phyloP scores from a whole-genome alignment of 2,113 vertebrate genomes.

The Varanus komodoensis region DNA sequence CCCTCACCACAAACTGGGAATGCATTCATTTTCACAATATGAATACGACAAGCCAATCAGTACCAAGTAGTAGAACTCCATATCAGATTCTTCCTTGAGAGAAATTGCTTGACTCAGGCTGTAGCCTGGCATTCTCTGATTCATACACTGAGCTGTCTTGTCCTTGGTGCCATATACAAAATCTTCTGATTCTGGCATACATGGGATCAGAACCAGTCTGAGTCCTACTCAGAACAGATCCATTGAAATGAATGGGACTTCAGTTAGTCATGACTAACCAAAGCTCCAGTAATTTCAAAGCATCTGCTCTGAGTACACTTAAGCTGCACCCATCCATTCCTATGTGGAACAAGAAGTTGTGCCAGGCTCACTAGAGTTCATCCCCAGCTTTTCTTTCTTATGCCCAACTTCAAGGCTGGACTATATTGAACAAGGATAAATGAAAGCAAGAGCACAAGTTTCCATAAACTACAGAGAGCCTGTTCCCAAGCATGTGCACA shows the following conservation, averaged over 20 bases:
- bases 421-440: neutral
- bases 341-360: neutral
- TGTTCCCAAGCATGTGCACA: no score
- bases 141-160: neutral
- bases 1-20: neutral
- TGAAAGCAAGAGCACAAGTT: neutral
- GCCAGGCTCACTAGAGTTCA: neutral
- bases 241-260: no score
- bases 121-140: slow-evolving; percentile 3
- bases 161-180: slow-evolving; percentile 38
- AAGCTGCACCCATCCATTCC: neutral
- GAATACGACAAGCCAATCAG: neutral
- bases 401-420: neutral
- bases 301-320: no score
- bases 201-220: no score
- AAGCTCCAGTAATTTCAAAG: no score
- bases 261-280: no score
- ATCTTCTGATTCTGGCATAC: slow-evolving; percentile 12
- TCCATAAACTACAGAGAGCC: neutral
- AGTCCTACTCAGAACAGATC: no score
- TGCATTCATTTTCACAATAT: slow-evolving; percentile 34
- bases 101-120: slow-evolving; percentile 18
- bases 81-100: slow-evolving; percentile 29
- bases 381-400: neutral
- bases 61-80: slow-evolving; percentile 30